phyloP scores from a whole-genome alignment of 2,797 vertebrate genomes.

The Nothura maculosa region DNA sequence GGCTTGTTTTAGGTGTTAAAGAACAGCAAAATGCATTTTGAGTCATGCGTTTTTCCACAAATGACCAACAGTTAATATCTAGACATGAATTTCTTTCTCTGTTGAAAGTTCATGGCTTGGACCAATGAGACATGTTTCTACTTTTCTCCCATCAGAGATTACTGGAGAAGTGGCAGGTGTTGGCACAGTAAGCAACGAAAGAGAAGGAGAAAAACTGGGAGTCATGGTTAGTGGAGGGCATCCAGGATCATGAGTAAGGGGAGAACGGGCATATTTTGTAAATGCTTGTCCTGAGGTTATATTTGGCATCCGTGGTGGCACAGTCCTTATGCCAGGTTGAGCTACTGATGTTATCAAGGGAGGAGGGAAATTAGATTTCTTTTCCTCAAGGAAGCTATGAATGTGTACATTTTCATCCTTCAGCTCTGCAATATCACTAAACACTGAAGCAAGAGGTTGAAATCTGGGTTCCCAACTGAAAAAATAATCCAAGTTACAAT shows the following conservation, averaged over 20 bases:
- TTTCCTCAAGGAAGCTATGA: slow-evolving; percentile 80
- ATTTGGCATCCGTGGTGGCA: slow-evolving; percentile 86
- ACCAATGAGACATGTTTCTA: slow-evolving; percentile 73
- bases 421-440: slow-evolving; percentile 90
- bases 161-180: slow-evolving; percentile 85
- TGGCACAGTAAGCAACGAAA: slow-evolving; percentile 86
- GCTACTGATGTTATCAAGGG: slow-evolving; percentile 92
- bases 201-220: slow-evolving; percentile 89
- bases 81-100: slow-evolving; percentile 87
- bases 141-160: slow-evolving; percentile 79
- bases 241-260: slow-evolving; percentile 79
- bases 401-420: slow-evolving; percentile 85
- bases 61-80: slow-evolving; percentile 45
- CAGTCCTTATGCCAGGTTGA: slow-evolving; percentile 89
- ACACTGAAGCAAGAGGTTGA: slow-evolving; percentile 89
- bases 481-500: slow-evolving; percentile 85
- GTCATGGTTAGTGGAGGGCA: slow-evolving; percentile 86
- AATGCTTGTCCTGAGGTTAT: slow-evolving; percentile 75
- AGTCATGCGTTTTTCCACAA: not conserved
- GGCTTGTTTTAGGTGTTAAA: slow-evolving; percentile 18
- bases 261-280: slow-evolving; percentile 82
- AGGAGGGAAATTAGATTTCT: slow-evolving; percentile 86
- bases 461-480: slow-evolving; percentile 90
- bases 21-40: slow-evolving; percentile 7
- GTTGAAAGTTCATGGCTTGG: slow-evolving; percentile 76